These are phyloP conservation scores for Zaprionus lachaisei DNA, from an alignment of 1,140 invertebrate genomes.

Conservation along the genomic window DNA sequence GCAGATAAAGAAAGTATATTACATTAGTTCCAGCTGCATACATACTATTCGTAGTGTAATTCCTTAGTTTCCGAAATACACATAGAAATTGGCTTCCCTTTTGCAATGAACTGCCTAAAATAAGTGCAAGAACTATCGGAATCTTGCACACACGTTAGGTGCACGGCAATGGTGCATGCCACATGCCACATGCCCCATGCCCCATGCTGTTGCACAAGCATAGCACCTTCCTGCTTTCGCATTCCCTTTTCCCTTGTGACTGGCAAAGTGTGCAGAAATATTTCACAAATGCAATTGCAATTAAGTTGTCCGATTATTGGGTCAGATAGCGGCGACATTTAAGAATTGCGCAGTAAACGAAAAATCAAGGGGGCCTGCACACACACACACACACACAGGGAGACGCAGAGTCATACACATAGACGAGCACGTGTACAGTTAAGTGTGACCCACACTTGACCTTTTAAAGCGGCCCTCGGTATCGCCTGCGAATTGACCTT, in stretches of 20 bases:
- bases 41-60: neutral
- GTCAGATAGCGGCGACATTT: conserved; percentile 50
- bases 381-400: conserved; percentile 2
- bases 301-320: conserved; percentile 64
- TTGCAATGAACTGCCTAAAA: neutral
- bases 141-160: neutral
- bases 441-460: conserved; percentile 26
- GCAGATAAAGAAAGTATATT: neutral
- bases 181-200: too few relatives aligned
- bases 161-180: too few relatives aligned
- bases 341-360: conserved; percentile 40
- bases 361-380: conserved; percentile 3
- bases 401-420: neutral
- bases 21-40: neutral
- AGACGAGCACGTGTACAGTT: neutral
- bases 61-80: neutral
- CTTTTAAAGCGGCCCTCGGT: conserved; percentile 14
- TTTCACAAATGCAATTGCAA: conserved; percentile 62
- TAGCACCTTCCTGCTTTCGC: too few relatives aligned
- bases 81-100: neutral
- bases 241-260: too few relatives aligned
- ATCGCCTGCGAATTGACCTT: conserved; percentile 41
- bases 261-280: conserved; percentile 38
- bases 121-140: conserved; percentile 1
- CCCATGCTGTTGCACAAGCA: too few relatives aligned